These are phyloP conservation scores for Zele albiditarsus DNA, from an alignment of 2,888 invertebrate species.

Conservation along the genomic window DNA sequence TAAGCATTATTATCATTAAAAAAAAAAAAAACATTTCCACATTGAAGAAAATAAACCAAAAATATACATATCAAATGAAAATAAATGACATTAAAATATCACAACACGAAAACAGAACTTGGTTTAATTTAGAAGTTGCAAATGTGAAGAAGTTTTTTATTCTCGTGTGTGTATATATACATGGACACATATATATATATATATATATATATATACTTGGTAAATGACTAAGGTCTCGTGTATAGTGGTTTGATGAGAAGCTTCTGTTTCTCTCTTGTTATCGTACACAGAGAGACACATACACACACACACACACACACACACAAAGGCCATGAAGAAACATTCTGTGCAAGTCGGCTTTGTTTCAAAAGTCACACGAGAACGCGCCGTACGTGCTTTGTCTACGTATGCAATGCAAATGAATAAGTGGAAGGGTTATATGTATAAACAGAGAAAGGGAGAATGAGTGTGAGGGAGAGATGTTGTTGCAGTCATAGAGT, in stretches of 20 bases:
- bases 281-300: background rate
- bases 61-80: background rate
- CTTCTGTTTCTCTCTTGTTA: background rate
- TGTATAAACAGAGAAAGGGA: conserved; percentile 44
- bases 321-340: conserved; percentile 4
- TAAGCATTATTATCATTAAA: too few relatives aligned
- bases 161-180: background rate
- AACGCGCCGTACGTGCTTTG: conserved; percentile 22
- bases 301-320: background rate
- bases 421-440: conserved; percentile 28
- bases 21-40: too few relatives aligned
- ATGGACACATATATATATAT: background rate
- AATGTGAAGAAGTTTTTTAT: background rate
- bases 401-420: conserved; percentile 30
- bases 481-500: conserved; percentile 19
- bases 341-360: conserved; percentile 28
- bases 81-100: background rate
- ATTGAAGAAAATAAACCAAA: background rate
- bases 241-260: conserved; percentile 8
- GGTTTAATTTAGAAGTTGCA: background rate
- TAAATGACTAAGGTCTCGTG: conserved; percentile 8
- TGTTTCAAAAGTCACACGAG: conserved; percentile 32
- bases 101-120: background rate
- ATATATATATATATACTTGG: background rate
- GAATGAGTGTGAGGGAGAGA: conserved; percentile 10